These are phyloP conservation scores for Columbina picui DNA, from an alignment of 2,113 vertebrate species.

Conservation along the genomic window DNA sequence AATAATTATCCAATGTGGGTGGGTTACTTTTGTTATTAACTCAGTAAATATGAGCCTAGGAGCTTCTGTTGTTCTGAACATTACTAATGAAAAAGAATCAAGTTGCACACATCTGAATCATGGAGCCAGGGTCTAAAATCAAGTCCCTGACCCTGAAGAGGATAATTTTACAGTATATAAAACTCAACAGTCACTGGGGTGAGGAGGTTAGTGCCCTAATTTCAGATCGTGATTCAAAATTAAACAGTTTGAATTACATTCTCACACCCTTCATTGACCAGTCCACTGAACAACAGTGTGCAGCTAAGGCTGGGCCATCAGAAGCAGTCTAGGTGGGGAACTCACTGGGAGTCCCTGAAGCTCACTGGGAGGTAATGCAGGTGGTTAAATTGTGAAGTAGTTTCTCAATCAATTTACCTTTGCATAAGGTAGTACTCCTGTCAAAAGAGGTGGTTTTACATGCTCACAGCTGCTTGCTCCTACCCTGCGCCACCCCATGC, in stretches of 20 bases:
- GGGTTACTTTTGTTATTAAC: neutral
- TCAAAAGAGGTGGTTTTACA: neutral
- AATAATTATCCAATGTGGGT: neutral
- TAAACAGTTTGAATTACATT: neutral
- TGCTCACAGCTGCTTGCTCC: neutral
- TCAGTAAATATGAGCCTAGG: neutral
- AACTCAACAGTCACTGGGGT: neutral
- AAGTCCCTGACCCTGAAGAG: neutral
- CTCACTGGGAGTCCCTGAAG: neutral
- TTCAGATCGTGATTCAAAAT: neutral
- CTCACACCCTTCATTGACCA: neutral
- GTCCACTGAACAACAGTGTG: rapidly evolving
- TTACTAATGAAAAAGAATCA: neutral
- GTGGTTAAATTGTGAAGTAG: neutral
- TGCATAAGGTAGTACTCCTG: neutral
- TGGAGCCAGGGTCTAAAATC: neutral
- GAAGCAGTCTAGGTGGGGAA: neutral
- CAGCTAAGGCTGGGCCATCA: neutral
- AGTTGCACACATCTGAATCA: neutral
- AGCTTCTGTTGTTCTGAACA: neutral
- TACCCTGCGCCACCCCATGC: neutral
- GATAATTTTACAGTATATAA: neutral
- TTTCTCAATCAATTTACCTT: neutral
- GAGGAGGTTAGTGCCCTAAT: neutral
- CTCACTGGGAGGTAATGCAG: neutral